Evolutionary conservation across 2,888 invertebrate genomes (phyloP).

Genomic region (Pristionchus exspectatus): DNA sequence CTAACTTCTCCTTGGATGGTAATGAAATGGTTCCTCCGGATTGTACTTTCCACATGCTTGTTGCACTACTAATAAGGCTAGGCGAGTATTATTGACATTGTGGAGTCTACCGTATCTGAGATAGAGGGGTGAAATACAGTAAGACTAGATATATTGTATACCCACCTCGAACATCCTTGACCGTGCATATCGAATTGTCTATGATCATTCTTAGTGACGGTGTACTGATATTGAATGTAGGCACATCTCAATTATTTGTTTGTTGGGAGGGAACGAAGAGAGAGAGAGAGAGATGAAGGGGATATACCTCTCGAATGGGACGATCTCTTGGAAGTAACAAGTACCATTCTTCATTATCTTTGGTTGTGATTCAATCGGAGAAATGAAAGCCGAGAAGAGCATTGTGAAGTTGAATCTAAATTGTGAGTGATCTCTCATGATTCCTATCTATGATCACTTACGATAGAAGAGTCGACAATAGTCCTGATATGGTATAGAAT

Average conservation of each 20-base stretch:
- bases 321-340: conserved; percentile 67
- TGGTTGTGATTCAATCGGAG: conserved; percentile 56
- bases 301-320: conserved; percentile 63
- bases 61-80: conserved; percentile 64
- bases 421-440: neutral
- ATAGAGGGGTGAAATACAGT: neutral
- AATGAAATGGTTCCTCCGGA: conserved; percentile 57
- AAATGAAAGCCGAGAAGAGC: conserved; percentile 27
- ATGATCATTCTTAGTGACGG: conserved; percentile 61
- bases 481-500: neutral
- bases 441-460: neutral
- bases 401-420: conserved; percentile 57
- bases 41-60: conserved; percentile 60
- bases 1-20: conserved; percentile 62
- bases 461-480: conserved; percentile 41
- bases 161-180: neutral
- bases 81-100: conserved; percentile 63
- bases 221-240: conserved; percentile 59
- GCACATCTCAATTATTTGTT: conserved; percentile 58
- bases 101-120: conserved; percentile 65
- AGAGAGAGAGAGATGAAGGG: neutral
- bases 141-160: neutral
- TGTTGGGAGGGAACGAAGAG: neutral
- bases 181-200: conserved; percentile 61
- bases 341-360: conserved; percentile 65